Conservation (phyloP, 2,113 vertebrate species). For the Hemicordylus capensis region DNA sequence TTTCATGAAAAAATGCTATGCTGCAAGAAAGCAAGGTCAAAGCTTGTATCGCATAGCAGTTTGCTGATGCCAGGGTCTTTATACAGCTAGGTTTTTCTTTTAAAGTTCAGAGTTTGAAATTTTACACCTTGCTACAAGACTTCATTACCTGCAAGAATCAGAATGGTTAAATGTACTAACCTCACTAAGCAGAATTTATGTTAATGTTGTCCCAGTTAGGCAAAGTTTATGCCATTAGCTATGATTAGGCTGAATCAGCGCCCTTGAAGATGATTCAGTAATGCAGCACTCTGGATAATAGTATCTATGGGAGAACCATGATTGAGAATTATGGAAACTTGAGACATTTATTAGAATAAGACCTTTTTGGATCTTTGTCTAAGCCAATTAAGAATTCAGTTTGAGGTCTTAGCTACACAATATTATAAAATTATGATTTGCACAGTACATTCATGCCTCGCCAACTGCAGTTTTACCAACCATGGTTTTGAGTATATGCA, state of each 20-base stretch:
- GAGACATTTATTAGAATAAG: background rate
- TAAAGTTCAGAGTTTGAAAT: background rate
- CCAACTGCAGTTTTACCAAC: no score
- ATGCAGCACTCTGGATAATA: background rate
- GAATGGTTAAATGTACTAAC: conserved; percentile 1
- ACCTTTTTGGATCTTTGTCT: background rate
- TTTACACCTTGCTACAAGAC: conserved; percentile 11
- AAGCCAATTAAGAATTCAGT: background rate
- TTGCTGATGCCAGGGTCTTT: background rate
- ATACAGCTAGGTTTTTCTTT: conserved; percentile 1
- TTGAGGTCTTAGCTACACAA: background rate
- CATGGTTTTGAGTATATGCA: no score
- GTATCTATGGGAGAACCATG: background rate
- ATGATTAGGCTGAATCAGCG: conserved; percentile 12
- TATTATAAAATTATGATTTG: background rate
- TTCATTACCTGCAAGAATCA: background rate
- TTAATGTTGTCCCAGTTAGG: conserved; percentile 7
- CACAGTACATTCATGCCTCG: no score
- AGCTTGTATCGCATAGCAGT: background rate
- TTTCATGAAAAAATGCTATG: background rate
- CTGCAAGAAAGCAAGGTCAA: background rate
- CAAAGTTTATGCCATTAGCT: background rate
- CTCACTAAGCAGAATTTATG: conserved; percentile 31
- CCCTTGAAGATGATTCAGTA: background rate
- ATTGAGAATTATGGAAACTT: background rate